Percentiles rank a stretch among this genome's conserved stretches.
These are phyloP conservation scores for Buphagus erythrorhynchus DNA, from an alignment of 2,797 vertebrate species.

Conservation along the genomic window DNA sequence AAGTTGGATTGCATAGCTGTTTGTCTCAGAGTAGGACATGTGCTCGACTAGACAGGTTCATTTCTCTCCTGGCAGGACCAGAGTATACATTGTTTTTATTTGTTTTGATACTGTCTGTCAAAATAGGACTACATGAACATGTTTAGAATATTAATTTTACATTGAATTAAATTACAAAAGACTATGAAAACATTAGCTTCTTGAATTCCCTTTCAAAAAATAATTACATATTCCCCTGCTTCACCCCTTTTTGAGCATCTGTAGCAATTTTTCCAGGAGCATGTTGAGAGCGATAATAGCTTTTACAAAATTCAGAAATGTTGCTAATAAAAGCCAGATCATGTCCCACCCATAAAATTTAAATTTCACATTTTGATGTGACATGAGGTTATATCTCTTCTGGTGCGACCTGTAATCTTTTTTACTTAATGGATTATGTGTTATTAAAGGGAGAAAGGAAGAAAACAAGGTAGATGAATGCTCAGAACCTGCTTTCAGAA, in stretches of 20 bases:
- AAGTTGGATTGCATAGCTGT: background rate
- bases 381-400: background rate
- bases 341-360: background rate
- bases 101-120: background rate
- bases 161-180: background rate
- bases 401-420: background rate
- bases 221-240: background rate
- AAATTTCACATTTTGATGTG: background rate
- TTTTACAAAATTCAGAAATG: background rate
- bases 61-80: background rate
- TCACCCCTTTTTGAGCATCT: background rate
- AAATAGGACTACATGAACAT: background rate
- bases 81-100: background rate
- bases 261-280: background rate
- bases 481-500: background rate
- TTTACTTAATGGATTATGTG: background rate
- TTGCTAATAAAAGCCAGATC: background rate
- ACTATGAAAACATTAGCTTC: background rate
- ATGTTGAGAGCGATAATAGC: background rate
- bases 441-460: background rate
- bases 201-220: background rate
- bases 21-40: background rate
- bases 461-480: background rate
- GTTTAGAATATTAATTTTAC: background rate
- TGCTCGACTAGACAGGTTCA: background rate